These are phyloP conservation scores for Hirundo rustica DNA, from an alignment of 2,797 vertebrate species.

Conservation along the genomic window DNA sequence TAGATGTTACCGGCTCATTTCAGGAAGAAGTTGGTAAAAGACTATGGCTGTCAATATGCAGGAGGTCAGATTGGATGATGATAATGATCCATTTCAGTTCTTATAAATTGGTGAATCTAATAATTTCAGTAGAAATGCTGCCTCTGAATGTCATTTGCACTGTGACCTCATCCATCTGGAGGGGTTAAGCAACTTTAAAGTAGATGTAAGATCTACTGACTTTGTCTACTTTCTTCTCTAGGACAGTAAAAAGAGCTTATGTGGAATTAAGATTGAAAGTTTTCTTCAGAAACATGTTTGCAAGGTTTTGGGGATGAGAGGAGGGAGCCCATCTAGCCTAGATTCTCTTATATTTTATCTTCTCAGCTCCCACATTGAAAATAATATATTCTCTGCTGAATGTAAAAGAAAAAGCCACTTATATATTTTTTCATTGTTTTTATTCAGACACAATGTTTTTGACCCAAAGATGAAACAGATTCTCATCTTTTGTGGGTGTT, in stretches of 20 bases:
- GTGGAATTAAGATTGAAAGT: background rate
- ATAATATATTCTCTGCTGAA: background rate
- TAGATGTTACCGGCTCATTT: background rate
- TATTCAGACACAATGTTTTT: conserved; percentile 25
- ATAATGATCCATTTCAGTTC: background rate
- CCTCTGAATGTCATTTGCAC: background rate
- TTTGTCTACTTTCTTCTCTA: background rate
- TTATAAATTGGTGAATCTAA: background rate
- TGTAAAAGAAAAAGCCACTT: background rate
- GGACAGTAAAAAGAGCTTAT: background rate
- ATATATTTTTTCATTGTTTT: background rate
- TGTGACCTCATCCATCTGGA: background rate
- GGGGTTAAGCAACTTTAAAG: background rate
- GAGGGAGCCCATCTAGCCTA: background rate
- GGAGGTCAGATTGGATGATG: background rate
- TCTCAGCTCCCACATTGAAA: background rate
- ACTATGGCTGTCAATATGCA: background rate
- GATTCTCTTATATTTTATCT: background rate
- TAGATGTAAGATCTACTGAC: background rate
- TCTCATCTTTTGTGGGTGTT: conserved; percentile 24
- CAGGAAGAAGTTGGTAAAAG: background rate
- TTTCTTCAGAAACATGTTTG: background rate
- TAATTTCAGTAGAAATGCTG: background rate
- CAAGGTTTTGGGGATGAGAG: background rate
- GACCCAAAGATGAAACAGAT: conserved; percentile 31